Percentiles rank a stretch among this genome's conserved stretches.
Evolutionary conservation across 2,888 invertebrate genomes (phyloP).

Genomic region (Heliconius sara): DNA sequence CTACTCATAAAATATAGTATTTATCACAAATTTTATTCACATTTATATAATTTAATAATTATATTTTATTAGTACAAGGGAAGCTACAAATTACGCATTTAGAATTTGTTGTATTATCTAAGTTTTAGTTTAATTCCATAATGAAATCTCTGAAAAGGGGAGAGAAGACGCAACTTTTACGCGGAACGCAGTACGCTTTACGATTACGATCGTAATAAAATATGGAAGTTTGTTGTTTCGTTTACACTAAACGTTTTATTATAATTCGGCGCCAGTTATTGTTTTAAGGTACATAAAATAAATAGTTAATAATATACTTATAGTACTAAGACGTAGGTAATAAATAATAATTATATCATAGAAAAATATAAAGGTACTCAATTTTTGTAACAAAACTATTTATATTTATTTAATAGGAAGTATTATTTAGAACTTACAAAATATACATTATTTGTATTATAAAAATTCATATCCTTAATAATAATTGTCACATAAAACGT

Average conservation of each 20-base stretch:
- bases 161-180: conserved; percentile 70
- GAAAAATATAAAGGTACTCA: background rate
- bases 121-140: conserved; percentile 74
- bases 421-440: too few relatives aligned
- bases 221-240: conserved; percentile 81
- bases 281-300: conserved; percentile 55
- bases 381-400: background rate
- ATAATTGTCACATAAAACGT: too few relatives aligned
- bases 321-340: too few relatives aligned
- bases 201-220: conserved; percentile 83
- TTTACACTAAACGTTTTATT: conserved; percentile 82
- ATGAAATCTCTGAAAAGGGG: conserved; percentile 73
- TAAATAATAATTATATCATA: background rate
- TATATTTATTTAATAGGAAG: too few relatives aligned
- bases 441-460: too few relatives aligned
- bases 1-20: background rate
- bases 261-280: conserved; percentile 68
- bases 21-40: background rate
- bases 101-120: conserved; percentile 47
- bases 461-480: too few relatives aligned
- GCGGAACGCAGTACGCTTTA: conserved; percentile 70
- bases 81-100: conserved; percentile 26
- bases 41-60: conserved; percentile 13
- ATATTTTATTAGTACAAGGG: conserved; percentile 4
- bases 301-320: conserved; percentile 6